These are phyloP conservation scores for Caenorhabditis wallacei DNA, from an alignment of 2,888 invertebrate species.

Conservation along the genomic window DNA sequence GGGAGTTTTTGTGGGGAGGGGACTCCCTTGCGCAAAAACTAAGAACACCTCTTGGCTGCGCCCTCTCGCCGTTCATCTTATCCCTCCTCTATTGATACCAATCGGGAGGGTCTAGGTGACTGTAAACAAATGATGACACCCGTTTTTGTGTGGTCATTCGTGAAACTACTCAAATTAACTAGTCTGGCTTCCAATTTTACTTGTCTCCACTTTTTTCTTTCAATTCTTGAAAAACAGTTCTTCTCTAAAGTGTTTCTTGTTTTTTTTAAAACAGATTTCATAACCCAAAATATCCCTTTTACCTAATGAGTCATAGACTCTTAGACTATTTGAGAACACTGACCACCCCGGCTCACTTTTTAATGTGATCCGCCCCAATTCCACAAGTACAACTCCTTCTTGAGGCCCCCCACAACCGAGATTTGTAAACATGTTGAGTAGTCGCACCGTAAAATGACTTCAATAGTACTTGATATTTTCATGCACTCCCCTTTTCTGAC, in stretches of 20 bases:
- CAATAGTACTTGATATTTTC: slow-evolving; percentile 67
- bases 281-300: not conserved
- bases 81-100: slow-evolving; percentile 54
- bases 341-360: slow-evolving; percentile 31
- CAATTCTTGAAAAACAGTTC: too few relatives aligned
- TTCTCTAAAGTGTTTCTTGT: too few relatives aligned
- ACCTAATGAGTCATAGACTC: slow-evolving; percentile 12
- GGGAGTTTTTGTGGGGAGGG: slow-evolving; percentile 7
- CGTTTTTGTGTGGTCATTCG: slow-evolving; percentile 51
- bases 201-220: not conserved
- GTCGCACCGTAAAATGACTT: slow-evolving; percentile 64
- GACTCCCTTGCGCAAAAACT: slow-evolving; percentile 57
- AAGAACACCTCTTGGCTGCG: slow-evolving; percentile 58
- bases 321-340: slow-evolving; percentile 13
- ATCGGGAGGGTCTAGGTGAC: slow-evolving; percentile 44
- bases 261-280: not conserved
- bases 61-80: slow-evolving; percentile 38
- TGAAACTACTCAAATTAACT: slow-evolving; percentile 32
- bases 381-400: slow-evolving; percentile 55
- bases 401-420: slow-evolving; percentile 54
- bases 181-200: slow-evolving; percentile 8
- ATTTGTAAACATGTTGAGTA: slow-evolving; percentile 66
- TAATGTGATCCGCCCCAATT: slow-evolving; percentile 43
- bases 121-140: slow-evolving; percentile 58
- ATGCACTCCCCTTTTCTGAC: slow-evolving; percentile 32